Evolutionary conservation across 2,888 invertebrate genomes (phyloP).

Genomic region (Epinotia bilunana): DNA sequence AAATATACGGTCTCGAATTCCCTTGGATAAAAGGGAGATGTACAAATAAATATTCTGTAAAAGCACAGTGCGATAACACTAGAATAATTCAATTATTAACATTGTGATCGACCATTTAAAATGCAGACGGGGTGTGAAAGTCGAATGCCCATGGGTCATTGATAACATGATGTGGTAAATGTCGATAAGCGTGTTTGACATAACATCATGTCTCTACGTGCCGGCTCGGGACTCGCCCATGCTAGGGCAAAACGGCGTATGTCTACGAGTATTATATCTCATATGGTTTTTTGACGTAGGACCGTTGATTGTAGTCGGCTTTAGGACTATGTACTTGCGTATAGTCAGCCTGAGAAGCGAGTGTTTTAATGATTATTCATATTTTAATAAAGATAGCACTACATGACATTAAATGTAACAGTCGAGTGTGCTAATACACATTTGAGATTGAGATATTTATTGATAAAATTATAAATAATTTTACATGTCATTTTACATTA

Average conservation of each 20-base stretch:
- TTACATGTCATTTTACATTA: too few relatives aligned
- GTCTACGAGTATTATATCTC: background rate
- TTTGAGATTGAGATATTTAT: too few relatives aligned
- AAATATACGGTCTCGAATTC: too few relatives aligned
- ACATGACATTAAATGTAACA: too few relatives aligned
- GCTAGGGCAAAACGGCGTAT: background rate
- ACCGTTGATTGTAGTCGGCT: background rate
- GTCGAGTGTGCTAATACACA: too few relatives aligned
- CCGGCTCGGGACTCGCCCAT: conserved; percentile 6
- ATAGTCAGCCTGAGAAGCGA: too few relatives aligned
- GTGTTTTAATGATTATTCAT: background rate
- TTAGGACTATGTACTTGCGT: background rate
- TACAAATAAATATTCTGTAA: background rate
- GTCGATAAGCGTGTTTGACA: conserved; percentile 48
- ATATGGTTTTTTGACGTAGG: background rate
- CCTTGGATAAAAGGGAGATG: too few relatives aligned
- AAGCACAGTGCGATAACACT: background rate
- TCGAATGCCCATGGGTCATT: conserved; percentile 11
- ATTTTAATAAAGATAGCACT: background rate
- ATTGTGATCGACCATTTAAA: conserved; percentile 10
- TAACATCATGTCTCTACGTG: conserved; percentile 51
- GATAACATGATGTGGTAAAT: conserved; percentile 32
- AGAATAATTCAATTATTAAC: background rate
- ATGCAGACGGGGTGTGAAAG: conserved; percentile 31
- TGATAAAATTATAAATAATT: too few relatives aligned